Evolutionary conservation across 2,888 invertebrate species (phyloP), one percentile per base, ranked within the genome.

Genomic region (Ypsolopha scabrella): DNA sequence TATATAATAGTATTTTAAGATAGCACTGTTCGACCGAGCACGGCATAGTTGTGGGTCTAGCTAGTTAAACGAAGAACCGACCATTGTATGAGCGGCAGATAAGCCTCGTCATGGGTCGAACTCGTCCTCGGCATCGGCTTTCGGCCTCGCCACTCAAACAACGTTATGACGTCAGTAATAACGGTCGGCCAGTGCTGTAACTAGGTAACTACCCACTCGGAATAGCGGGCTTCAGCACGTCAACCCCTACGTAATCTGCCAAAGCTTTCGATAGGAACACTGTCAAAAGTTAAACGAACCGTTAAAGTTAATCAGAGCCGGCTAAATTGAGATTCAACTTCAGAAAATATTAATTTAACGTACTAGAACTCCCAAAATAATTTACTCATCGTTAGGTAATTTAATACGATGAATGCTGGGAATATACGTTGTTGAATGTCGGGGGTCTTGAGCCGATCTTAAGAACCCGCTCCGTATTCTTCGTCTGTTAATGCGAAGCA

Each of bases 21-120:
- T 35, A 47, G 47, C 34, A 33, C 10, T 67, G 65, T 69, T 70
- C 72, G 61, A 68, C 68, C 24, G 4, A 24, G 24, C 24, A 24
- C 72, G 57, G 73, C 68, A 53, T 24, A 47, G 68, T 63, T 78
- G 73, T 78, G 75, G 76, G 74, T 64, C 63, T 67, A 65, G 67
- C 69, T 72, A 72, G 75, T 72, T 70, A 61, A n/a, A n/a, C n/a
- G n/a, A 61, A 61, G 60, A 68, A 67, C 64, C 68, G 72, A 75
- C 72, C 75, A 72, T 75, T 78, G 74, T 80, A 77, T 78, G 71
- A 60, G 62, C 67, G 62, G 60, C 55, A 68, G 68, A 75, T 78
- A 70, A 78, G 67, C 64, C 58, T 58, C 65, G 64, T 67, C 66
- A 65, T 69, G 47, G 47, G 8, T 41, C n/a, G 4, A 48, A 14